Evolutionary conservation across 2,113 vertebrate genomes (phyloP).

Genomic region (Lophotis ruficrista): DNA sequence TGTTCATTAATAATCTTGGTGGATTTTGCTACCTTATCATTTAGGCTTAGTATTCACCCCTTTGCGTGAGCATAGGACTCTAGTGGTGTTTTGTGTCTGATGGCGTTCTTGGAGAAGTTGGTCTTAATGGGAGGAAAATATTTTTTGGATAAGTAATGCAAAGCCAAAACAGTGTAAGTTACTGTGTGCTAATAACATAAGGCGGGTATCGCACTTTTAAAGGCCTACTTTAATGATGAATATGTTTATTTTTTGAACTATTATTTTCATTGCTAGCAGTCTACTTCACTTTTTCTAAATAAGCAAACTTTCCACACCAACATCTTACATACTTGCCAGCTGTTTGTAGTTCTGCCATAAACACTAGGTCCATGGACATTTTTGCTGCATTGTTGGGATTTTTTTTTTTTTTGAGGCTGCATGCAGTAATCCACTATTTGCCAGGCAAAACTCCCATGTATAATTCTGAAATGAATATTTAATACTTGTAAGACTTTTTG

Average conservation of each 20-base stretch:
- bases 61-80: neutral
- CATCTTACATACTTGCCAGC: neutral
- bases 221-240: neutral
- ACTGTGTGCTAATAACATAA: neutral
- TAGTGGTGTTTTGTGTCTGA: neutral
- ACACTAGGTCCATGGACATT: neutral
- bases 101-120: neutral
- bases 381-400: neutral
- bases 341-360: neutral
- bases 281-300: neutral
- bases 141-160: neutral
- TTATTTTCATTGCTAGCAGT: neutral
- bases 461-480: neutral
- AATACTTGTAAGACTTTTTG: neutral
- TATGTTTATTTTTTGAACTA: neutral
- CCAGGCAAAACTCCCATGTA: neutral
- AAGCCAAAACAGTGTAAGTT: neutral
- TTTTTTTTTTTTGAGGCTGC: neutral
- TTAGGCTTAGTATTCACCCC: neutral
- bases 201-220: neutral
- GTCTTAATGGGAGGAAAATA: neutral
- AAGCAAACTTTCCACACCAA: neutral
- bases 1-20: neutral
- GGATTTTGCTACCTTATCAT: neutral
- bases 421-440: neutral